Evolutionary conservation across 2,113 vertebrate species (phyloP), one percentile per base, ranked within the genome.

Genomic region (Henicopernis longicauda): DNA sequence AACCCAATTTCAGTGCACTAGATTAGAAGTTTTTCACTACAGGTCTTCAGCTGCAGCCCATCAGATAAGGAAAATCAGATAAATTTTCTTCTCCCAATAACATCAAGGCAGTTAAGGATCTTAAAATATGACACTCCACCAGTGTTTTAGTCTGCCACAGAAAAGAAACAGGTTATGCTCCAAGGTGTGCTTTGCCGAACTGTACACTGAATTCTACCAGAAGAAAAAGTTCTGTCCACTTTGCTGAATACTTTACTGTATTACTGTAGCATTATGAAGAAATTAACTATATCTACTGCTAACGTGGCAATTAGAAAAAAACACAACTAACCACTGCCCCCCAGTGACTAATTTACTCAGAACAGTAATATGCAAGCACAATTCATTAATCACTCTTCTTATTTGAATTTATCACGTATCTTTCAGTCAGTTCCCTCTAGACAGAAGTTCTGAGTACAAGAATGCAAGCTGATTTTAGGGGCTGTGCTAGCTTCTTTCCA

Each of bases 241-340:
- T 40, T 14, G 25, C 52, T 62, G 34, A 72, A 17, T 20, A 32
- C 63, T 58, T 47, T 32, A 74, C n/a, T 49, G 22, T 9, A 12
- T 4, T 10, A 55, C 29, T 71, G 63, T 1, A 86, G 69, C 32
- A 25, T 40, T 65, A 59, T 3, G 4, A 66, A 59, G 16, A 67
- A 38, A 88, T 32, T 32, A 47, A 81, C 40, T 82, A 52, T 50
- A 59, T 38, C 44, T 16, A 29, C 18, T 50, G 65, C 40, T 59
- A 54, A 63, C 14, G 16, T 3, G 44, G 52, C 65, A 47, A 82
- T 22, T 26, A 66, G 29, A 79, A 76, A 79, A 82, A 58, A 6
- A 15, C 17, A 67, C 65, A 94, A 67, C 62, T 85, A 90, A 96
- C 74, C 77, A 86, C 87, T 90, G 91, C 93, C 87, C 90, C 65